A percentile compares a stretch with the other conserved stretches of the same genome.
phyloP scores from a whole-genome alignment of 1,140 invertebrate species.

The Anastatus disparis region DNA sequence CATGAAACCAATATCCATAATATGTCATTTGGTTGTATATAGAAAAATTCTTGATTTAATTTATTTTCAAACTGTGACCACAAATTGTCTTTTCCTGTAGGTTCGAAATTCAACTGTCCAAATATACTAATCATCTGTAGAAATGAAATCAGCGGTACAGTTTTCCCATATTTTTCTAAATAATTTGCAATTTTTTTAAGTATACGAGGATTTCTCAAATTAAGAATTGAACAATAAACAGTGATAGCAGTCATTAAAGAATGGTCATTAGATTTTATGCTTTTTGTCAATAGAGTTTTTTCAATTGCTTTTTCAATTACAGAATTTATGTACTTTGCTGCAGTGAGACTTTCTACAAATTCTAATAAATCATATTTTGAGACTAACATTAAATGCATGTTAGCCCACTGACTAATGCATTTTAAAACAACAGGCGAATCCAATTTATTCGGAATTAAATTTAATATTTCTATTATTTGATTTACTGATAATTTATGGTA shows the following conservation, averaged over 20 bases:
- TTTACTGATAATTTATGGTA: conserved; percentile 70
- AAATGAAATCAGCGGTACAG: conserved; percentile 68
- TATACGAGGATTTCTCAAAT: conserved; percentile 70
- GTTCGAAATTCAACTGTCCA: conserved; percentile 73
- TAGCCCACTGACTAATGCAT: conserved; percentile 71
- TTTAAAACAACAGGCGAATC: conserved; percentile 64
- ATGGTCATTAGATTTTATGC: conserved; percentile 64
- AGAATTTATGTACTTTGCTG: conserved; percentile 64
- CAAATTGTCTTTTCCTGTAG: conserved; percentile 68
- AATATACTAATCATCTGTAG: conserved; percentile 72
- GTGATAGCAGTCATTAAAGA: conserved; percentile 71
- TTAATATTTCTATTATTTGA: conserved; percentile 71
- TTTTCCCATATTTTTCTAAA: conserved; percentile 67
- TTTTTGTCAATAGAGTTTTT: conserved; percentile 70
- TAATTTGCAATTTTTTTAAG: conserved; percentile 71
- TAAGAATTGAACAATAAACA: conserved; percentile 73
- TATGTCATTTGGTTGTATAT: conserved; percentile 71
- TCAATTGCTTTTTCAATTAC: conserved; percentile 69
- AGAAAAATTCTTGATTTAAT: conserved; percentile 71
- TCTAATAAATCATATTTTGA: conserved; percentile 69
- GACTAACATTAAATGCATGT: conserved; percentile 54
- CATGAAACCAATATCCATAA: conserved; percentile 74
- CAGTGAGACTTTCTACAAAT: conserved; percentile 70
- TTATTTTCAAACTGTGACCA: conserved; percentile 71
- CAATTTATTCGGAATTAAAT: conserved; percentile 52